Evolutionary conservation across 2,797 vertebrate genomes (phyloP).

Genomic region (Tiaroga cobitis): DNA sequence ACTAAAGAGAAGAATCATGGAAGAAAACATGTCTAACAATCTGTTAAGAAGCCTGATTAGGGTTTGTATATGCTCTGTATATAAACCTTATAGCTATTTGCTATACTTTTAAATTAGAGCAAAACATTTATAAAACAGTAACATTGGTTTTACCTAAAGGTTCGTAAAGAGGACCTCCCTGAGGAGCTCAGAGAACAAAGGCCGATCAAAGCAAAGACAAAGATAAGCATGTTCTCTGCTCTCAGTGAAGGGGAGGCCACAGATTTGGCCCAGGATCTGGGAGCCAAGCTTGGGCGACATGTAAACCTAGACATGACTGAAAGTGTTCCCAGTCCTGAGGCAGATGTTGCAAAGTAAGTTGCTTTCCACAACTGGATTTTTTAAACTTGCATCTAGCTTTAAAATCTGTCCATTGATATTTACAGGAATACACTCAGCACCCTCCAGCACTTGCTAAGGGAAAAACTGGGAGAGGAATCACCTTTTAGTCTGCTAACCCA

Average conservation of each 20-base stretch:
- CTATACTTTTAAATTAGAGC: neutral
- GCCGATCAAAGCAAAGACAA: neutral
- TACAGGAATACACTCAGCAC: neutral
- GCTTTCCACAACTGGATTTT: no score
- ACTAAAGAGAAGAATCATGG: neutral
- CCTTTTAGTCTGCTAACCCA: neutral
- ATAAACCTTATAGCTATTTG: neutral
- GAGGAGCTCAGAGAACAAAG: neutral
- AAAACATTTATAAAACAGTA: no score
- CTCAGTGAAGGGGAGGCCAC: slow-evolving; percentile 16
- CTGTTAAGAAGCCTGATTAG: slow-evolving; percentile 28
- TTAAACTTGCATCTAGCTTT: no score
- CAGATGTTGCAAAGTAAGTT: no score
- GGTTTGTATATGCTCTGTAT: slow-evolving; percentile 17
- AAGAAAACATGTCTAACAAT: slow-evolving; percentile 31
- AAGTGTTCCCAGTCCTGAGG: no score
- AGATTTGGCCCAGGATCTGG: neutral
- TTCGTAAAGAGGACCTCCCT: slow-evolving; percentile 10
- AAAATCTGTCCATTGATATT: no score
- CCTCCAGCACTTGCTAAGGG: neutral
- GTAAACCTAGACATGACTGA: neutral
- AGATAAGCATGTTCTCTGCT: neutral
- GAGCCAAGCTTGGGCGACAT: slow-evolving; percentile 1
- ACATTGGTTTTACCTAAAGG: neutral
- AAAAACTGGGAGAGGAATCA: neutral